A percentile compares a stretch with the other conserved stretches of the same genome.
phyloP scores from a whole-genome alignment of 2,797 vertebrate species.

The Synaphobranchus kaupii region DNA sequence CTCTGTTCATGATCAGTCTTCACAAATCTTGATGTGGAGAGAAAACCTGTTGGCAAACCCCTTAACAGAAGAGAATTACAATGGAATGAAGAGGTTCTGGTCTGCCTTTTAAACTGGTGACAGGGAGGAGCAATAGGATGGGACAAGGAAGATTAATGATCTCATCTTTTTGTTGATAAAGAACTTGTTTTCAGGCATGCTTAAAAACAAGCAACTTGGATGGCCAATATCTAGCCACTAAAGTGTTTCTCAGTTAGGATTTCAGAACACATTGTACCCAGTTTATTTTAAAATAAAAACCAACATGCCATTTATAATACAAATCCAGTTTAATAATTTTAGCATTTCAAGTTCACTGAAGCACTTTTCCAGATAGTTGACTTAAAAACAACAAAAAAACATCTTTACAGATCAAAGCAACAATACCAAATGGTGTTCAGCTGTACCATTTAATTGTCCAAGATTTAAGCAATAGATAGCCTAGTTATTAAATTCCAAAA shows the following conservation, averaged over 20 bases:
- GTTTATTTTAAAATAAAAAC: too few relatives aligned
- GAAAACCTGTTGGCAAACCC: not conserved
- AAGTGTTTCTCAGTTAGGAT: too few relatives aligned
- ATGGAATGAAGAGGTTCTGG: constrained; percentile 12
- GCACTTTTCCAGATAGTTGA: not conserved
- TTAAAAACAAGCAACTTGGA: not conserved
- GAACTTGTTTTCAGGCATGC: not conserved
- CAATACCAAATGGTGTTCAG: too few relatives aligned
- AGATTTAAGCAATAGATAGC: not conserved
- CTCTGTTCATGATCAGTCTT: not conserved
- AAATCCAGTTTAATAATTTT: constrained; percentile 1
- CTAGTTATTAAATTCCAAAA: not conserved
- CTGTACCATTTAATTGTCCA: too few relatives aligned
- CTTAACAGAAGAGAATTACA: not conserved
- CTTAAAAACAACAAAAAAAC: not conserved
- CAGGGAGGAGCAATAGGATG: not conserved
- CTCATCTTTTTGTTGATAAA: not conserved
- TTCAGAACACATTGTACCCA: too few relatives aligned
- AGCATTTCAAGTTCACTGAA: not conserved
- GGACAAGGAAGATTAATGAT: not conserved
- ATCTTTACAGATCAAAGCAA: too few relatives aligned
- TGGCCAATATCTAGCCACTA: too few relatives aligned
- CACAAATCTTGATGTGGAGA: not conserved
- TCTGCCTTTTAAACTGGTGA: not conserved
- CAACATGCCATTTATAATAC: not conserved